Evolutionary conservation across 2,888 invertebrate species (phyloP).

Genomic region (Serrognathus titanus): DNA sequence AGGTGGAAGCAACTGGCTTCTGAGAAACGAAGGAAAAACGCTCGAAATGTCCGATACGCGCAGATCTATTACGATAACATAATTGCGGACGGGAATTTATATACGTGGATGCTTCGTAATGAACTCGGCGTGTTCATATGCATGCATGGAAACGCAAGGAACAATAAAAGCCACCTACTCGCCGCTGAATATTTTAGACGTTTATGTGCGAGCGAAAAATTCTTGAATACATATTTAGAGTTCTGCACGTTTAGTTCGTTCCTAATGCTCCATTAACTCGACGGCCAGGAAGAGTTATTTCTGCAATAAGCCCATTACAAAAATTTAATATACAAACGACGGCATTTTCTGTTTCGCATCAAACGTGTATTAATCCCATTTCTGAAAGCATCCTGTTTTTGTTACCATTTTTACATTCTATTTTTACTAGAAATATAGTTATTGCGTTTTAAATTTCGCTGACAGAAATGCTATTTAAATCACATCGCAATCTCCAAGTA

Average conservation of each 20-base stretch:
- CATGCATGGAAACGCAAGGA: neutral
- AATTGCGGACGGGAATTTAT: conserved; percentile 11
- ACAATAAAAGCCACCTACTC: conserved; percentile 2
- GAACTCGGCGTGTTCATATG: neutral
- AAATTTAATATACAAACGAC: neutral
- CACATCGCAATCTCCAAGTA: too few species aligned
- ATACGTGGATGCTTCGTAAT: conserved; percentile 6
- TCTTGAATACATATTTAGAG: conserved; percentile 2
- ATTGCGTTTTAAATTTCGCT: too few species aligned
- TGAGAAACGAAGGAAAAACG: neutral
- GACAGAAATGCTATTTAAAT: too few species aligned
- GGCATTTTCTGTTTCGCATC: too few species aligned
- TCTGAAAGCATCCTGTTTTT: too few species aligned
- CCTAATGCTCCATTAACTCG: neutral
- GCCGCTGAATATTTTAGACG: neutral
- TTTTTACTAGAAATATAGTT: too few species aligned
- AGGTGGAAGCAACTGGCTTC: neutral
- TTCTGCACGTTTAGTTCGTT: neutral
- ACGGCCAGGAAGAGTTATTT: neutral
- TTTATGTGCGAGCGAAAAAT: conserved; percentile 1
- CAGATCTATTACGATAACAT: conserved; percentile 2
- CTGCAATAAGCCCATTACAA: neutral
- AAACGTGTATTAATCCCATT: too few species aligned
- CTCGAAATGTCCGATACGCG: neutral
- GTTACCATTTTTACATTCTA: too few species aligned